Base-by-base conservation (phyloP, 2,888 invertebrate species). In the Lasioglossum malachurum region DNA sequence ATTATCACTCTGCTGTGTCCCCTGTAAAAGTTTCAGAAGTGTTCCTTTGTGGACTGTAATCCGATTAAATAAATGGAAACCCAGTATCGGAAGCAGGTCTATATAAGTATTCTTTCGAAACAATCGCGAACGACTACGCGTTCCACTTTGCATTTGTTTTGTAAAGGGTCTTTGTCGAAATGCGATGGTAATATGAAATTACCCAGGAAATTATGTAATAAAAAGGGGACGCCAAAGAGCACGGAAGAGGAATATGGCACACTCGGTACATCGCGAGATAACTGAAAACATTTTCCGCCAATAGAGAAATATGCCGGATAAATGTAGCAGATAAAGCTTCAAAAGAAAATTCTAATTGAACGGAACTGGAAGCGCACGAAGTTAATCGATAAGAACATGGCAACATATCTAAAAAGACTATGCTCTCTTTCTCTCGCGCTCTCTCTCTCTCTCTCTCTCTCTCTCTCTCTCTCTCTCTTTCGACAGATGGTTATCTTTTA, bases 281-380 rank as follows among this genome's bases (percentile, higher is more conserved):
- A 75, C 12, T 35, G 74, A n/a, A 75, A 74, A 74, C 49, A 23
- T 74, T 49, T 49, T 35, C 49, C 27, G 23, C 74, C 23, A 7
- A 74, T 49, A 12, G 74, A 49, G 49, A 74, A 53, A 74, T 74
- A 74, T 44, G 35, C 35, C 31, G 49, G 44, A 53, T 35, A 74
- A 74, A 74, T 74, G 74, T 27, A 27, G 2, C 31, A 23, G 74
- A 74, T 74, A 74, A 53, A 74, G 49, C 31, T 14, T 74, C 35
- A 53, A 74, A 74, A 31, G 49, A 23, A 74, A 74, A 49, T 74
- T 74, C 74, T 74, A 74, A 74, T 35, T 74, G 74, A 74, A 74
- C 46, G 49, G 49, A 74, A 12, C 74, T 53, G 46, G 35, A 7
- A 35, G 49, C 12, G 23, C n/a, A 23, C 74, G 31, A 74, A 35